Conservation (phyloP, 2,113 vertebrate genomes). For the Larimichthys crocea region DNA sequence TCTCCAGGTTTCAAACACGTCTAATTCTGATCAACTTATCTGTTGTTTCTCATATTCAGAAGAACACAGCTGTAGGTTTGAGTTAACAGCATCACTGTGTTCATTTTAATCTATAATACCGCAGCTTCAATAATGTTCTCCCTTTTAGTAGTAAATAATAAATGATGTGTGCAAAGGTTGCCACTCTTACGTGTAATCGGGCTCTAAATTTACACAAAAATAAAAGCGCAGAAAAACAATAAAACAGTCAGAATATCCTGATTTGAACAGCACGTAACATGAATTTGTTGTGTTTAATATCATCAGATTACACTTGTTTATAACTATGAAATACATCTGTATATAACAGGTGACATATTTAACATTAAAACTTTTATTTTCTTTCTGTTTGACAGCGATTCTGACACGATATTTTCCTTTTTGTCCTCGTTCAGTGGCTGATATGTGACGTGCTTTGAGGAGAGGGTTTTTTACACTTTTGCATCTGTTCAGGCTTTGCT, state of each 20-base stretch:
- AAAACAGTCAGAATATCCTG: not conserved
- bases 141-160: not conserved
- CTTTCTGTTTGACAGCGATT: constrained; percentile 3
- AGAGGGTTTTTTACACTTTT: constrained; percentile 31
- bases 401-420: not conserved
- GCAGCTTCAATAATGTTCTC: not conserved
- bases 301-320: not conserved
- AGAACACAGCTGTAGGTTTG: not conserved
- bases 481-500: constrained; percentile 69
- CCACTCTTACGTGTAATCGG: not conserved
- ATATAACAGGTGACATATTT: not conserved
- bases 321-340: not conserved
- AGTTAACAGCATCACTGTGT: not conserved
- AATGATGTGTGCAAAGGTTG: not conserved
- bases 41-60: not conserved
- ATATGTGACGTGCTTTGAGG: constrained; percentile 10
- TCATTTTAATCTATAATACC: not conserved
- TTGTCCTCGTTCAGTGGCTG: not conserved
- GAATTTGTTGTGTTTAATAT: not conserved
- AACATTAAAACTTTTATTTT: not conserved
- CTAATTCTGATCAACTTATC: not conserved
- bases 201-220: constrained; percentile 1
- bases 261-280: too few species aligned
- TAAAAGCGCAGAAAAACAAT: not conserved
- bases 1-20: not conserved